Evolutionary conservation across 2,797 vertebrate genomes (phyloP).

Genomic region (Potorous gilbertii): DNA sequence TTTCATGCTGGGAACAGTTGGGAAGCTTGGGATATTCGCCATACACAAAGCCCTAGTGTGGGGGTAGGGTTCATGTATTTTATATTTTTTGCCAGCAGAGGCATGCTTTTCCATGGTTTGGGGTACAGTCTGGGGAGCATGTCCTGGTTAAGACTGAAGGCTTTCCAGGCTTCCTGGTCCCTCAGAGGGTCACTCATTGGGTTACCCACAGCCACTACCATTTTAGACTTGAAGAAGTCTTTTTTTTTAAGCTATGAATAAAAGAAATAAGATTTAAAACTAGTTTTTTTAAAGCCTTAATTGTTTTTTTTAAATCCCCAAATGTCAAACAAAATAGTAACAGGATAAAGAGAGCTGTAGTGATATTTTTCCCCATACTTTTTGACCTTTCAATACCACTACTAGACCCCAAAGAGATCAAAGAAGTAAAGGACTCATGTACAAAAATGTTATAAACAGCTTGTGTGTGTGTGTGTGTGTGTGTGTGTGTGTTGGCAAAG

Average conservation of each 20-base stretch:
- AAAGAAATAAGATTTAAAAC: background rate
- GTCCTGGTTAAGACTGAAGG: conserved; percentile 85
- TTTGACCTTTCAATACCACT: background rate
- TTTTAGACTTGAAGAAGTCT: background rate
- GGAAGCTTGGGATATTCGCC: conserved; percentile 95
- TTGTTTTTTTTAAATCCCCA: background rate
- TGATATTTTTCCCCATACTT: background rate
- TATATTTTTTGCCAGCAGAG: conserved; percentile 96
- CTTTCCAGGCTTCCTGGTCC: conserved; percentile 89
- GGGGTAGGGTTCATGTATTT: conserved; percentile 92
- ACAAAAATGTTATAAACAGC: background rate
- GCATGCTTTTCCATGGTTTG: conserved; percentile 90
- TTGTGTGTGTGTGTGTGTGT: no score
- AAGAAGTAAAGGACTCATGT: background rate
- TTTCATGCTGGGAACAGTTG: conserved; percentile 90
- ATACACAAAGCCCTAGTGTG: conserved; percentile 91
- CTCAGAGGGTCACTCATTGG: conserved; percentile 77
- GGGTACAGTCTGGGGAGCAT: conserved; percentile 89
- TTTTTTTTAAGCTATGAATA: background rate
- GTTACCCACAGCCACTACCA: conserved; percentile 80
- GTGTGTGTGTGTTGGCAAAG: background rate
- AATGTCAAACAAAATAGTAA: background rate
- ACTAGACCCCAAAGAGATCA: background rate
- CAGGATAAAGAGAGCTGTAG: background rate
- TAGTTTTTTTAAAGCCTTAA: background rate